A percentile compares a stretch with the other conserved stretches of the same genome.
These are phyloP conservation scores for Metridium senile DNA, from an alignment of 92 coral and sea anemone genomes.

Conservation along the genomic window DNA sequence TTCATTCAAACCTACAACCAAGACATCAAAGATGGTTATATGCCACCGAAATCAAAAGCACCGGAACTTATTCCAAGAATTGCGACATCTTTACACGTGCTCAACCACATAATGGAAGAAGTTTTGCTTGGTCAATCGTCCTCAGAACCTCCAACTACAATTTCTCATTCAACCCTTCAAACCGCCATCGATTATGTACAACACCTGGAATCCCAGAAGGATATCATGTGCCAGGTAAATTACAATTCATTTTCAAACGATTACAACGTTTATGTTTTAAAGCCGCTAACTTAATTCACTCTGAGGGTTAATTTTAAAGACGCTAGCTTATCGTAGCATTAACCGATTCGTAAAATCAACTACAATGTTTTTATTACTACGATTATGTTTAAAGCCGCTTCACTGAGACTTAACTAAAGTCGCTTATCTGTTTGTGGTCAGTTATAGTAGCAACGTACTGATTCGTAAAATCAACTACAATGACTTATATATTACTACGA, in stretches of 20 bases:
- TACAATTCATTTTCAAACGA: not conserved
- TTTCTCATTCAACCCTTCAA: slow-evolving; percentile 4
- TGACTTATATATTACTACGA: too few relatives aligned
- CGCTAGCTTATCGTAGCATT: too few relatives aligned
- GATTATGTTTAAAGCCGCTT: too few relatives aligned
- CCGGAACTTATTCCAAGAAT: slow-evolving; percentile 45
- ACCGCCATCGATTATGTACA: slow-evolving; percentile 19
- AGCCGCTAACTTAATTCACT: too few relatives aligned
- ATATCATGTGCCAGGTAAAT: slow-evolving; percentile 37
- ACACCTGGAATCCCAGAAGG: slow-evolving; percentile 39
- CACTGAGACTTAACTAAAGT: too few relatives aligned
- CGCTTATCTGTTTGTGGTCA: too few relatives aligned
- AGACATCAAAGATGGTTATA: slow-evolving; percentile 39
- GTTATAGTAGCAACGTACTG: too few relatives aligned
- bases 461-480: too few relatives aligned
- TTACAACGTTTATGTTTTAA: too few relatives aligned
- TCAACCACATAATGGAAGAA: slow-evolving; percentile 32
- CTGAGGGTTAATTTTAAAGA: too few relatives aligned
- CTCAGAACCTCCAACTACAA: slow-evolving; percentile 14
- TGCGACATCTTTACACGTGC: slow-evolving; percentile 50
- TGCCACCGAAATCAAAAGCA: slow-evolving; percentile 33
- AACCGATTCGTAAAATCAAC: too few relatives aligned
- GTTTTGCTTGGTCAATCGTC: slow-evolving; percentile 33
- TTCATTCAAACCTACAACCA: slow-evolving; percentile 6
- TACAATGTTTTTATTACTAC: too few relatives aligned